These are phyloP conservation scores for Alligator sinensis DNA, from an alignment of 2,113 vertebrate species.

Conservation along the genomic window DNA sequence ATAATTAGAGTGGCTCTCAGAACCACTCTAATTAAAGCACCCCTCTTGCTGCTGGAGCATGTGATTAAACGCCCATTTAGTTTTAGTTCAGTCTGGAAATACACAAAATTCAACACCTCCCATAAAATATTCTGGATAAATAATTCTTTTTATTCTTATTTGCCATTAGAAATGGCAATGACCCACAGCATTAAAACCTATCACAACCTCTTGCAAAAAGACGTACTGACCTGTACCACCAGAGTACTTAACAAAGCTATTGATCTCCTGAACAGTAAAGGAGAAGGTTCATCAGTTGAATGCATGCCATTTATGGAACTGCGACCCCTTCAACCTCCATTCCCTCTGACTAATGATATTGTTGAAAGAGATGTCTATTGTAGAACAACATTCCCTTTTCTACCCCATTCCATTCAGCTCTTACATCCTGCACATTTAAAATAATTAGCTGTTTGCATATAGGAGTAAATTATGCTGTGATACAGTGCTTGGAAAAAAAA, in stretches of 20 bases:
- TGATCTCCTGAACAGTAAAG: neutral
- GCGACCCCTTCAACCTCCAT: neutral
- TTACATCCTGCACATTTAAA: neutral
- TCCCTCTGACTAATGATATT: neutral
- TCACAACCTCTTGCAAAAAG: neutral
- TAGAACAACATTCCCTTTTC: neutral
- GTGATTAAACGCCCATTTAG: neutral
- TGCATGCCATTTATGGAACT: neutral
- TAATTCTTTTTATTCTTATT: neutral
- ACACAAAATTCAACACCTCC: neutral
- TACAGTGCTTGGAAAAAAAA: constrained; percentile 12
- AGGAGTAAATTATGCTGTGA: neutral
- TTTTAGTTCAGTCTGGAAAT: neutral
- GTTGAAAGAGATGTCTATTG: neutral
- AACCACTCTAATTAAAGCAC: too few species aligned
- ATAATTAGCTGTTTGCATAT: neutral
- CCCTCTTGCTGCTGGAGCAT: too few species aligned
- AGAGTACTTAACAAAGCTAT: neutral
- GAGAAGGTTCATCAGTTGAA: neutral
- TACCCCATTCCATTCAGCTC: neutral
- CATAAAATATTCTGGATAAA: neutral
- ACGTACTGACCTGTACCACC: accelerated
- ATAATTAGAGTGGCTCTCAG: too few species aligned
- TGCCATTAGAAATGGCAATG: neutral
- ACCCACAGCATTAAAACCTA: neutral